Base-by-base conservation (phyloP, 2,888 invertebrate species). In the Elysia crispata region DNA sequence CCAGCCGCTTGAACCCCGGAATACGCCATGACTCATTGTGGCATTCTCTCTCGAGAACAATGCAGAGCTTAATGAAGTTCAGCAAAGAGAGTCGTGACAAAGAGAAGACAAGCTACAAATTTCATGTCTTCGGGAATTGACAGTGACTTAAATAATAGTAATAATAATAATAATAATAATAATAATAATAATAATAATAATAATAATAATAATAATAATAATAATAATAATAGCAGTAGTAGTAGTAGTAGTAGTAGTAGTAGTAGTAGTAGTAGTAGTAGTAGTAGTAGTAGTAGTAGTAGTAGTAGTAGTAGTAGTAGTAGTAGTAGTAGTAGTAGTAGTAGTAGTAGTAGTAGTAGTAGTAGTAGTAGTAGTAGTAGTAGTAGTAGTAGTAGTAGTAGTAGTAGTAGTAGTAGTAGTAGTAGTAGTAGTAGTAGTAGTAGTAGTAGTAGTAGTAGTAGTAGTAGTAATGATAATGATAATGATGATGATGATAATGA, bases 371-470 rank as follows among this genome's bases (percentile, higher is more conserved):
- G 74, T 77, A 79, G 74, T 79, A 77, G 75, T 77, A 78, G 66
- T 80, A 79, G 76, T 79, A 78, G 41, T 79, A 77, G 80, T 80
- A 80, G 80, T 79, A 78, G 64, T 80, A 80, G 64, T 64, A 78
- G 76, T 64, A 80, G 75, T 41, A 77, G 75, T 50, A 78, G 66
- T 66, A 80, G 79, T 78, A 33, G 49, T 62, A 60, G 50, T 77
- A 79, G 79, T 79, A 76, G 74, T 77, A 79, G 74, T 79, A 57
- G 60, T 77, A 80, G 77, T 80, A 79, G 76, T 79, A 78, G 41
- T 79, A 77, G 80, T 80, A 80, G 80, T 79, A 78, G 64, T 80
- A 80, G 64, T 64, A 78, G 76, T 64, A 80, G 75, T 41, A 77
- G 75, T 50, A 78, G 66, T 66, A 80, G 79, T 78, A 62, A 49